Conservation (phyloP, 1,140 invertebrate species). For the Saccostrea echinata region DNA sequence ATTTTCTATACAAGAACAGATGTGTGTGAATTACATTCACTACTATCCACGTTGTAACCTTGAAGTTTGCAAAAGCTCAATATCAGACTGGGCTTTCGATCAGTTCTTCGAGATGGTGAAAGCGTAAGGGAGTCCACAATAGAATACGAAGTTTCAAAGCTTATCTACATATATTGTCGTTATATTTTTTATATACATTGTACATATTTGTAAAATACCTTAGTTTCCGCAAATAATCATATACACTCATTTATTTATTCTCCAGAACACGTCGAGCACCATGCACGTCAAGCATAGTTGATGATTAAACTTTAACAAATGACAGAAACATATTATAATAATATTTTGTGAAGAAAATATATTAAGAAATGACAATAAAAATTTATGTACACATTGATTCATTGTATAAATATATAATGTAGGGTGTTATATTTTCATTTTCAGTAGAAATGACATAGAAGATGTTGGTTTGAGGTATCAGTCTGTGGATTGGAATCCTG, state of each 20-base stretch:
- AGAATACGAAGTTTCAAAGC: too few species aligned
- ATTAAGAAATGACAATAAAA: background rate
- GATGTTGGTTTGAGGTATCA: conserved; percentile 87
- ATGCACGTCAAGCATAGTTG: too few species aligned
- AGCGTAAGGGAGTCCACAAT: conserved; percentile 82
- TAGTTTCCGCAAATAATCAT: too few species aligned
- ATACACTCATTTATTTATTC: too few species aligned
- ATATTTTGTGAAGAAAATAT: background rate
- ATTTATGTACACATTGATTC: background rate
- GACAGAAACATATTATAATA: too few species aligned
- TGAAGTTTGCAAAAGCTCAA: conserved; percentile 98
- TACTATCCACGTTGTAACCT: conserved; percentile 95
- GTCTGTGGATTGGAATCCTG: conserved; percentile 90
- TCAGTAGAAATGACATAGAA: conserved; percentile 52
- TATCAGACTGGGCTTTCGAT: conserved; percentile 87
- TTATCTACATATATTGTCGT: too few species aligned
- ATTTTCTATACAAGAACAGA: conserved; percentile 98
- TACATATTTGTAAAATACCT: too few species aligned
- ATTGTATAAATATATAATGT: too few species aligned
- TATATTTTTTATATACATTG: too few species aligned
- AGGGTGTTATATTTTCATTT: background rate
- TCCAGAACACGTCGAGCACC: too few species aligned
- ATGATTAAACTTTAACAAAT: background rate
- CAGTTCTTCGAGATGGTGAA: conserved; percentile 93
- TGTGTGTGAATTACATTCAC: conserved; percentile 99